These are phyloP conservation scores for Fratercula arctica DNA, from an alignment of 2,797 vertebrate genomes.

Conservation along the genomic window DNA sequence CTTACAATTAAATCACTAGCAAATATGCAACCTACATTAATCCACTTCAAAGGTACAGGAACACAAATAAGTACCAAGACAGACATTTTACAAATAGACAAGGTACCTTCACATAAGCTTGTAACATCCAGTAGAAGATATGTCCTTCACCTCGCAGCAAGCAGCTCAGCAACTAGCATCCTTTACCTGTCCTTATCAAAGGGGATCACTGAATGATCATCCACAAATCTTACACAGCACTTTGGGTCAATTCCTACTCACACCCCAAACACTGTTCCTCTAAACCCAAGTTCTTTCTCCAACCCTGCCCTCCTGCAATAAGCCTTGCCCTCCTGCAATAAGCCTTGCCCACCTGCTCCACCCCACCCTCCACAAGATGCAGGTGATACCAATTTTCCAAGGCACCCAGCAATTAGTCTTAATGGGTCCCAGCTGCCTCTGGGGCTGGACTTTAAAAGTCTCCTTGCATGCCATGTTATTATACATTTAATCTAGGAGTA, in stretches of 20 bases:
- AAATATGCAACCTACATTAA: neutral
- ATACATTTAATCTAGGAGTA: neutral
- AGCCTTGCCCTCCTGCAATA: rapidly evolving
- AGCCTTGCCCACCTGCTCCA: neutral
- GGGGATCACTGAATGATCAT: rapidly evolving
- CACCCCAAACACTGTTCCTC: rapidly evolving
- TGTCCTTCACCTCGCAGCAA: rapidly evolving
- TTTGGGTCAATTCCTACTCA: rapidly evolving
- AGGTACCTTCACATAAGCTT: neutral
- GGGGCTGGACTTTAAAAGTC: neutral
- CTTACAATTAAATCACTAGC: neutral
- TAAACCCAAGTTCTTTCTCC: neutral
- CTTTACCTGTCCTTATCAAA: rapidly evolving
- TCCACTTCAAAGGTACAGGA: neutral
- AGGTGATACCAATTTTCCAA: neutral
- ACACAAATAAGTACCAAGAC: neutral
- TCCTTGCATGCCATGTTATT: neutral
- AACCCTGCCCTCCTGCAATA: rapidly evolving
- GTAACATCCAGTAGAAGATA: rapidly evolving
- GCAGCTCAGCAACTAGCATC: neutral
- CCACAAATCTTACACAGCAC: rapidly evolving
- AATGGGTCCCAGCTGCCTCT: neutral
- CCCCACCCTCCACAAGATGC: rapidly evolving
- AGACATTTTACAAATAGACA: neutral
- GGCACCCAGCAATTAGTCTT: neutral